Conservation (phyloP, 2,113 vertebrate genomes). For the Sus scrofa region DNA sequence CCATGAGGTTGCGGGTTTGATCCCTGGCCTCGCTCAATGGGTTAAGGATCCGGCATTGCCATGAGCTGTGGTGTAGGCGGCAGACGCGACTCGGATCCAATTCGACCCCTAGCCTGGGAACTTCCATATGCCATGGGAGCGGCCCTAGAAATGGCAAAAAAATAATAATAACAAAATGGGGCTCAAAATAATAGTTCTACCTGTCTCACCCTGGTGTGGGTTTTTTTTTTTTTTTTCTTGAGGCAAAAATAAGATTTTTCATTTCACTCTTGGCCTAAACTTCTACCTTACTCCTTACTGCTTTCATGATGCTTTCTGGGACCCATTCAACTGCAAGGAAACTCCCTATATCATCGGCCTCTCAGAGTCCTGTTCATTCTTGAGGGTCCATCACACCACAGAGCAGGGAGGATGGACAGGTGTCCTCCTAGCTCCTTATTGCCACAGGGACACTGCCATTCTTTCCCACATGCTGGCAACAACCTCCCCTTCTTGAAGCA, state of each 20-base stretch:
- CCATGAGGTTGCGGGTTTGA: too few relatives aligned
- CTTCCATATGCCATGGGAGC: too few relatives aligned
- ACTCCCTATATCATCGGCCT: fast-evolving
- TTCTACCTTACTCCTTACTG: neutral
- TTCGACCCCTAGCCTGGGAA: too few relatives aligned
- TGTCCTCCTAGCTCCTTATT: neutral
- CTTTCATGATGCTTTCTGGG: neutral
- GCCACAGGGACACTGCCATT: neutral
- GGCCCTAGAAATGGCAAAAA: too few relatives aligned
- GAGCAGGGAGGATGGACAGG: neutral
- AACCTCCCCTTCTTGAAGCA: neutral
- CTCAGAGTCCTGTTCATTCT: neutral
- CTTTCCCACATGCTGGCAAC: neutral
- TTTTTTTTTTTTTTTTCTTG: neutral
- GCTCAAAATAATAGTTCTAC: neutral
- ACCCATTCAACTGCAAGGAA: neutral
- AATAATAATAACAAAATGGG: too few relatives aligned
- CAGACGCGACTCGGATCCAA: too few relatives aligned
- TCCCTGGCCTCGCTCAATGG: too few relatives aligned
- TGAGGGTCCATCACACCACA: neutral
- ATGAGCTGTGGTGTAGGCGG: too few relatives aligned
- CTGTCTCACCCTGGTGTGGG: neutral
- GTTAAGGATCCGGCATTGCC: too few relatives aligned
- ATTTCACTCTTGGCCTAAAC: neutral
- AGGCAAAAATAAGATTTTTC: slow-evolving; percentile 3